Conservation (phyloP, 2,113 vertebrate species). For the Sporophila hypoxantha region DNA sequence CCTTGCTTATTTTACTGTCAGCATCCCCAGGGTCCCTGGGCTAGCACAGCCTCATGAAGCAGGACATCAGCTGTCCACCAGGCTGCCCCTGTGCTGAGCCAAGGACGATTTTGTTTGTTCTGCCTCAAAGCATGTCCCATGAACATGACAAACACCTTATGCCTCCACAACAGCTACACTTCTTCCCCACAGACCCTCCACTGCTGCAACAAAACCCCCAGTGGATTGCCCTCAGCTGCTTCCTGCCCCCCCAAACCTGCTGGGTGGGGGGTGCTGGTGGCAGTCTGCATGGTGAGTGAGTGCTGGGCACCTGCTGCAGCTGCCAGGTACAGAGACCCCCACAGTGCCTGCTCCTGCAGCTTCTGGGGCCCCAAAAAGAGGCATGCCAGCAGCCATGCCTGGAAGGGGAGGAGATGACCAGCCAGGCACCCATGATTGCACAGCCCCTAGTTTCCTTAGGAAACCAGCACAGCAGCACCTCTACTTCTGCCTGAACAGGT, state of each 20-base stretch:
- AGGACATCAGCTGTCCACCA: neutral
- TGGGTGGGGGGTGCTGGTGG: neutral
- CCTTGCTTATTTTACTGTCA: neutral
- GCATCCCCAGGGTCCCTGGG: neutral
- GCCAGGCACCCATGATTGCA: neutral
- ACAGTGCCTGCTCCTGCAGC: neutral
- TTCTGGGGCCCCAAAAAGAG: neutral
- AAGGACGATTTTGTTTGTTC: neutral
- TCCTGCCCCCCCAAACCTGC: neutral
- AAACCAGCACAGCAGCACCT: neutral
- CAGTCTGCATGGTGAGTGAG: fast-evolving
- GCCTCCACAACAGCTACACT: neutral
- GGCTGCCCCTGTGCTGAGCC: neutral
- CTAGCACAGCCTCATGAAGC: neutral
- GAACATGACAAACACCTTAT: neutral
- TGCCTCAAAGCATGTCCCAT: neutral
- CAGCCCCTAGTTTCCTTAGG: neutral
- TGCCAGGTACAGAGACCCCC: neutral
- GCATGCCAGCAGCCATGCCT: neutral
- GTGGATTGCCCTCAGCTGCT: neutral
- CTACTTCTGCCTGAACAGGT: neutral
- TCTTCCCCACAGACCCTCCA: neutral
- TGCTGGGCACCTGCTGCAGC: neutral
- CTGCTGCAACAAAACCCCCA: neutral
- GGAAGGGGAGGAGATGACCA: neutral